These are phyloP conservation scores for Scortum barcoo DNA, from an alignment of 2,113 vertebrate genomes.

Conservation along the genomic window DNA sequence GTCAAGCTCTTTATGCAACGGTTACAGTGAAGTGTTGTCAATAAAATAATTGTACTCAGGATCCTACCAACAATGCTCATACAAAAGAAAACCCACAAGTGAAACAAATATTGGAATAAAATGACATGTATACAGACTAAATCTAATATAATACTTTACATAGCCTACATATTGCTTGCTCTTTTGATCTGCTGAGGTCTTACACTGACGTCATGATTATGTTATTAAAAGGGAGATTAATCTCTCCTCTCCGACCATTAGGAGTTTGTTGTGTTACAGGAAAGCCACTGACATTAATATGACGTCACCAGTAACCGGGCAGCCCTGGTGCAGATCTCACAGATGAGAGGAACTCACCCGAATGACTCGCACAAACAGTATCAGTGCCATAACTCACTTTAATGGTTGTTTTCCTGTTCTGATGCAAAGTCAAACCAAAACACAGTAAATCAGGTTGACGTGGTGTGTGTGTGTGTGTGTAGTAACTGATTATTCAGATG, in stretches of 20 bases:
- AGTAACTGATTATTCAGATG: constrained; percentile 17
- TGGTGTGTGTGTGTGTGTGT: neutral
- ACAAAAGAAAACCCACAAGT: too few relatives aligned
- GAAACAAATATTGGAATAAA: too few relatives aligned
- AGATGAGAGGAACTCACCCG: neutral
- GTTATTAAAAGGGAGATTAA: neutral
- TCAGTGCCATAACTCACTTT: neutral
- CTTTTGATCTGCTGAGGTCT: neutral
- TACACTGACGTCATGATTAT: neutral
- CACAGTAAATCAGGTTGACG: neutral
- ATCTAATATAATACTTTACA: too few relatives aligned
- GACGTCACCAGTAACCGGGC: constrained; percentile 48
- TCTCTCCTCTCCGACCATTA: neutral
- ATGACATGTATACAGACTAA: too few relatives aligned
- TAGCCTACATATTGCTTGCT: too few relatives aligned
- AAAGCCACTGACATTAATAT: neutral
- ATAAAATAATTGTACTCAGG: too few relatives aligned
- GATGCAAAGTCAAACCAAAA: neutral
- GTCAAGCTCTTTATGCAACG: too few relatives aligned
- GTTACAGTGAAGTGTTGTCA: too few relatives aligned
- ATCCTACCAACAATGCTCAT: too few relatives aligned
- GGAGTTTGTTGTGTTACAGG: neutral
- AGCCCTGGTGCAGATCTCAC: neutral
- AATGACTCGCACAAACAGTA: neutral
- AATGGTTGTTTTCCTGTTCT: constrained; percentile 17